Base-by-base conservation (phyloP, 2,113 vertebrate genomes). In the Ahaetulla prasina region DNA sequence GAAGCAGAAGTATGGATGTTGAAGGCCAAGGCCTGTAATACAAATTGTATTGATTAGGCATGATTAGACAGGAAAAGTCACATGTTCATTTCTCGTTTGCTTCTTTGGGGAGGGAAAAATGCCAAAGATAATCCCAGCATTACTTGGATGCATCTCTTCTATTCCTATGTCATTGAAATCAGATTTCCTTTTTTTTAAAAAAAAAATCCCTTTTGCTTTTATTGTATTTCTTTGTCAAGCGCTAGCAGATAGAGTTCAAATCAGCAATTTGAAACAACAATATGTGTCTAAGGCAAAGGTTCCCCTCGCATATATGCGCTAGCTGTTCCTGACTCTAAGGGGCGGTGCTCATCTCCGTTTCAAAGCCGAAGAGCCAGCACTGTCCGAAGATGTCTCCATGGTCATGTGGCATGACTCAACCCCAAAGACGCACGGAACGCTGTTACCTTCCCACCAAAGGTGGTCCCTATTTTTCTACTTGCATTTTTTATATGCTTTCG, bases 1-100 rank as follows among this genome's bases (percentile, higher is more conserved):
- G 27, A 53, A 25, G 45, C 7, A 53, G 18, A 12, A 27, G 39
- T 30, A 45, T 63, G 4, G n/a, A 63, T 25, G 22, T 91, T 85
- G 47, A 7, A 91, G 93, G 90, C 39, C 93, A 93, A 86, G 68
- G 87, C 35, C 74, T 60, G 87, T 60, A 45, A 45, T 93, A 49
- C 20, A 68, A 60, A 20, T 8, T 35, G 68, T 10, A 49, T 89
- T 92, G 84, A 57, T 89, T 49, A 89, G 53, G 12, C 49, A 22
- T 45, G 53, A 87, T 90, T 90, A 84, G 84, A 25, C 3, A 53
- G 14, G 3, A 35, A 68, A 23, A 43, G 30, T 35, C 74, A 63
- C 54, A 52, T 92, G 45, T 8, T 35, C 50, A 2, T 25, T 85
- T 85, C 23, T 12, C 27, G 0, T 50, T 85, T 39, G 16, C 20